Conservation (phyloP, 2,888 invertebrate genomes). For the Leuctra nigra region DNA sequence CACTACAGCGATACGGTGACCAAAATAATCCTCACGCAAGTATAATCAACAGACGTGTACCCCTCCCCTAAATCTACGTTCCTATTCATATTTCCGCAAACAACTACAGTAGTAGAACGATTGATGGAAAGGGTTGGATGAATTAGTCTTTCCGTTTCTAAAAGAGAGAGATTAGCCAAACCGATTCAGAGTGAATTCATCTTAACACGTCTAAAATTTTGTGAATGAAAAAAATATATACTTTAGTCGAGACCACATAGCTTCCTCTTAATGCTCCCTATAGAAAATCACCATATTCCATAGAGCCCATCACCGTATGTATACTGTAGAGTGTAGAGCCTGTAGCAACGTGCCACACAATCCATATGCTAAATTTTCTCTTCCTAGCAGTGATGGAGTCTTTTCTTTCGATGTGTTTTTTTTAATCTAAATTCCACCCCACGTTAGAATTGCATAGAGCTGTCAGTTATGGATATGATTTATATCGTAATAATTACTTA, state of each 20-base stretch:
- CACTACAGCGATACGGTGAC: too few relatives aligned
- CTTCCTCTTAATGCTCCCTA: background rate
- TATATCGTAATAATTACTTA: slow-evolving; percentile 41
- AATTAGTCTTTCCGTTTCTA: background rate
- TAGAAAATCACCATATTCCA: background rate
- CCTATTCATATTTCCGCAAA: too few relatives aligned
- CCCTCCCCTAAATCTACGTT: too few relatives aligned
- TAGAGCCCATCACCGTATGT: slow-evolving; percentile 8
- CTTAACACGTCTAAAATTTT: slow-evolving; percentile 8
- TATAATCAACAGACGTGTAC: too few relatives aligned
- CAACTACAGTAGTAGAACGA: too few relatives aligned
- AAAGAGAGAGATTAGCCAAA: slow-evolving; percentile 8
- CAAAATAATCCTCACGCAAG: too few relatives aligned
- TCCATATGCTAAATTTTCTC: slow-evolving; percentile 8
- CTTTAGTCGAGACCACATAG: background rate
- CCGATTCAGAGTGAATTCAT: slow-evolving; percentile 9
- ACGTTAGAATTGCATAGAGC: slow-evolving; percentile 27
- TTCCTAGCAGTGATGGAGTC: background rate
- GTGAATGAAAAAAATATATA: background rate
- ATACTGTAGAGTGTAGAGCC: background rate
- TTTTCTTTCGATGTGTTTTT: slow-evolving; percentile 21
- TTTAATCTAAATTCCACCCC: slow-evolving; percentile 19
- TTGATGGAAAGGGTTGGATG: background rate
- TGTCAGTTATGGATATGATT: slow-evolving; percentile 38
- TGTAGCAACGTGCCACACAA: background rate